Evolutionary conservation across 2,797 vertebrate genomes (phyloP).

Genomic region (Phyllotis vaccarum): DNA sequence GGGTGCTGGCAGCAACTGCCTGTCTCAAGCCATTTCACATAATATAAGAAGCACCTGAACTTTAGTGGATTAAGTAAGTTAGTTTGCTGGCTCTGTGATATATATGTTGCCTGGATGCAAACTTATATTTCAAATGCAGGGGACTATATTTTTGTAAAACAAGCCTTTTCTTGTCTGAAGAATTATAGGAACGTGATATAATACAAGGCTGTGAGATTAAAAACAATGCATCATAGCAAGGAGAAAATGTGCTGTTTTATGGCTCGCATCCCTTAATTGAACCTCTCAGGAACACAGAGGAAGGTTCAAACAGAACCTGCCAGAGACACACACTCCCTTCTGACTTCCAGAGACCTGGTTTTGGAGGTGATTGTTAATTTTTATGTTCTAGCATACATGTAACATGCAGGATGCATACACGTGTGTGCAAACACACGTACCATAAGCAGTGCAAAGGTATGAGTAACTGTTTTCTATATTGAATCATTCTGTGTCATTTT

Average conservation of each 20-base stretch:
- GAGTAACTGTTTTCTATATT: constrained; percentile 32
- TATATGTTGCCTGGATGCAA: constrained; percentile 80
- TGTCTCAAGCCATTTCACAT: constrained; percentile 93
- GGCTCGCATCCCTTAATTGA: constrained; percentile 88
- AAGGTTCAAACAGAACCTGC: constrained; percentile 64
- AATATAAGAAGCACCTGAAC: constrained; percentile 91
- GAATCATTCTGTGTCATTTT: neutral
- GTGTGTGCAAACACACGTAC: fast-evolving
- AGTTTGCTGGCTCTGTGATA: constrained; percentile 84
- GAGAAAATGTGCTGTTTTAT: constrained; percentile 83
- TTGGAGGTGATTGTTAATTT: neutral
- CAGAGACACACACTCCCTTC: constrained; percentile 74
- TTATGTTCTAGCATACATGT: neutral
- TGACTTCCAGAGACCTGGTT: constrained; percentile 74
- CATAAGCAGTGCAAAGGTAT: fast-evolving
- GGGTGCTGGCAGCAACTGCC: constrained; percentile 91
- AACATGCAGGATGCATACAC: no score
- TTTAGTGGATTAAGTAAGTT: constrained; percentile 91
- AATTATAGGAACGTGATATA: constrained; percentile 87
- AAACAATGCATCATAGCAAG: constrained; percentile 87
- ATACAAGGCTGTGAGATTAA: constrained; percentile 87
- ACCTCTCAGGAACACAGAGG: constrained; percentile 87
- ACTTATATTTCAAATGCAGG: constrained; percentile 86
- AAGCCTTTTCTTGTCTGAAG: constrained; percentile 87
- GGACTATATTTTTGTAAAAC: constrained; percentile 86